Percentiles rank a stretch among this genome's conserved stretches.
Evolutionary conservation across 2,888 invertebrate genomes (phyloP).

Genomic region (Nipponacmea schrenckii): DNA sequence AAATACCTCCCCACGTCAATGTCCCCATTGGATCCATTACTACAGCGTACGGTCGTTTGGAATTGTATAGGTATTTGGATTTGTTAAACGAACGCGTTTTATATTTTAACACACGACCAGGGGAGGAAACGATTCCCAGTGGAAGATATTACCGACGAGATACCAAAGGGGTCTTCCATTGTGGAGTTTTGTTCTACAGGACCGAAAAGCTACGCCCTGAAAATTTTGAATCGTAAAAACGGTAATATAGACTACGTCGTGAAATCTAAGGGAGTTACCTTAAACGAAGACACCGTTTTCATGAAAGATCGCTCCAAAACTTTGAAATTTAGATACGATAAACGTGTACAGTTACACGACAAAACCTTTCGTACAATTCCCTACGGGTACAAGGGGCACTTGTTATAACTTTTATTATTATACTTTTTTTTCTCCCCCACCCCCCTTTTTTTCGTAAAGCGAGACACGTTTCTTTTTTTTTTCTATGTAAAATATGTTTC

Average conservation of each 20-base stretch:
- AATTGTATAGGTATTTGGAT: slow-evolving; percentile 58
- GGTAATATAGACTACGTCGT: slow-evolving; percentile 2
- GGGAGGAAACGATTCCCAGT: slow-evolving; percentile 7
- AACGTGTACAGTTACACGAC: neutral
- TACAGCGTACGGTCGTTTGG: slow-evolving; percentile 58
- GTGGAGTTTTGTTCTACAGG: slow-evolving; percentile 22
- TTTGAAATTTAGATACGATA: neutral
- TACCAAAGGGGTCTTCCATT: slow-evolving; percentile 47
- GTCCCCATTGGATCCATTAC: slow-evolving; percentile 60
- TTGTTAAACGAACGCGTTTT: slow-evolving; percentile 50
- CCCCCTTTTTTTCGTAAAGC: no score
- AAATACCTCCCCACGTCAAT: neutral
- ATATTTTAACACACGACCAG: slow-evolving; percentile 60
- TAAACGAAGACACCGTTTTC: slow-evolving; percentile 4
- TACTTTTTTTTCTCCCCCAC: neutral
- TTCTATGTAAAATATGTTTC: no score
- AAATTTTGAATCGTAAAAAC: slow-evolving; percentile 14
- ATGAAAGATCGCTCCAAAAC: neutral
- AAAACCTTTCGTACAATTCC: neutral
- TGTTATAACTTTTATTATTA: neutral
- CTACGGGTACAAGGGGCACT: neutral
- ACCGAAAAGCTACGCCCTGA: slow-evolving; percentile 29
- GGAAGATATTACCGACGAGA: slow-evolving; percentile 31
- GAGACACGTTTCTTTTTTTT: no score
- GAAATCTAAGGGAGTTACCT: slow-evolving; percentile 25